These are phyloP conservation scores for Blera fallax DNA, from an alignment of 2,888 invertebrate species.

Conservation along the genomic window DNA sequence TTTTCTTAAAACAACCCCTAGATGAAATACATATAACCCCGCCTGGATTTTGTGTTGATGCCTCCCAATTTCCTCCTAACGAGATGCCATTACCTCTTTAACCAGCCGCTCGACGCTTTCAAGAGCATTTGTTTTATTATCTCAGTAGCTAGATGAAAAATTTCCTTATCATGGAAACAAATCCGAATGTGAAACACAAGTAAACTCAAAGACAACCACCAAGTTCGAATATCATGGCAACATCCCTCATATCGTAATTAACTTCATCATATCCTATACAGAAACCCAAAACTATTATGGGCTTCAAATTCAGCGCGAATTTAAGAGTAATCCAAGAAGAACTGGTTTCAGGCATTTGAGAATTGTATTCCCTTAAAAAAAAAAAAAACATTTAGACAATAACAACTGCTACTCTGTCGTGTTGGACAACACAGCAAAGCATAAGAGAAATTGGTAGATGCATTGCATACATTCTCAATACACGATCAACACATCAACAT, in stretches of 20 bases:
- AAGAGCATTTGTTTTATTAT: no score
- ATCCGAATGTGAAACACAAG: background rate
- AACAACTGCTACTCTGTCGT: background rate
- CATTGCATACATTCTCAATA: background rate
- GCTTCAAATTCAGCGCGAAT: constrained; percentile 15
- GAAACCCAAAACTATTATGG: background rate
- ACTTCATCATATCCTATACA: background rate
- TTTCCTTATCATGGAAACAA: background rate
- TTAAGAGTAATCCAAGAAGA: constrained; percentile 2
- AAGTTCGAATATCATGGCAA: background rate
- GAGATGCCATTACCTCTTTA: no score
- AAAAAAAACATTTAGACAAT: background rate
- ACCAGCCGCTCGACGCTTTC: no score
- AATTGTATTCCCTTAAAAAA: no score
- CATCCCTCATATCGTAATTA: background rate
- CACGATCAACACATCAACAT: constrained; percentile 39
- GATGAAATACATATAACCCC: no score
- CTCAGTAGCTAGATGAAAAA: background rate
- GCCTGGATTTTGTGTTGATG: no score
- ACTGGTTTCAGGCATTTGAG: constrained; percentile 40
- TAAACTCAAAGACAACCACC: background rate
- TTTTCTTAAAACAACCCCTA: no score
- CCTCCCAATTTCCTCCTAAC: no score
- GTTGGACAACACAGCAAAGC: background rate
- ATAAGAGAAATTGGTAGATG: background rate